phyloP scores from a whole-genome alignment of 2,888 invertebrate species.

The Cephus runcator region DNA sequence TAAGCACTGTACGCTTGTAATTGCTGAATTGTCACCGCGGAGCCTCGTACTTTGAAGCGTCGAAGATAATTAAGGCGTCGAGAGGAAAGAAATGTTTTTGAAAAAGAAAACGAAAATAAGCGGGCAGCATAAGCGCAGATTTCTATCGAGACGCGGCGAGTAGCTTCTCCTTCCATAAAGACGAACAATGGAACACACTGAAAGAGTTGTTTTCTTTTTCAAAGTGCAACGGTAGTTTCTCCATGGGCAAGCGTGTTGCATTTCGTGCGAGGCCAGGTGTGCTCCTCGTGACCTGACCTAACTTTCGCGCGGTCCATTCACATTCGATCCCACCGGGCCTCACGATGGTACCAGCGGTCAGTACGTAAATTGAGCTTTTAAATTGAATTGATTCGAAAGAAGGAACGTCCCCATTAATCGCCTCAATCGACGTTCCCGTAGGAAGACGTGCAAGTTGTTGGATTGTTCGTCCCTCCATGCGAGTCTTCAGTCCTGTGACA shows the following conservation, averaged over 20 bases:
- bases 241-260: background rate
- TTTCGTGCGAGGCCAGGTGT: background rate
- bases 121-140: background rate
- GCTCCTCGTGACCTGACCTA: background rate
- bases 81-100: background rate
- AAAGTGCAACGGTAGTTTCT: background rate
- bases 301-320: background rate
- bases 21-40: background rate
- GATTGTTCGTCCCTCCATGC: background rate
- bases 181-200: background rate
- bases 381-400: background rate
- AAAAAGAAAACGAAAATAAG: background rate
- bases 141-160: background rate
- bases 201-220: background rate
- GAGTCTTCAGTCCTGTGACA: background rate
- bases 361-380: background rate
- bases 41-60: background rate
- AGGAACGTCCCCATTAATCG: background rate
- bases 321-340: background rate
- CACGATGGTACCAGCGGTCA: background rate
- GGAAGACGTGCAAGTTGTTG: background rate
- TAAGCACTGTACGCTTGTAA: background rate
- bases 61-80: background rate
- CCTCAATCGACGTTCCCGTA: background rate
- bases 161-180: background rate